Conservation (phyloP, 2,888 invertebrate genomes). For the Taphrorychus bicolor region DNA sequence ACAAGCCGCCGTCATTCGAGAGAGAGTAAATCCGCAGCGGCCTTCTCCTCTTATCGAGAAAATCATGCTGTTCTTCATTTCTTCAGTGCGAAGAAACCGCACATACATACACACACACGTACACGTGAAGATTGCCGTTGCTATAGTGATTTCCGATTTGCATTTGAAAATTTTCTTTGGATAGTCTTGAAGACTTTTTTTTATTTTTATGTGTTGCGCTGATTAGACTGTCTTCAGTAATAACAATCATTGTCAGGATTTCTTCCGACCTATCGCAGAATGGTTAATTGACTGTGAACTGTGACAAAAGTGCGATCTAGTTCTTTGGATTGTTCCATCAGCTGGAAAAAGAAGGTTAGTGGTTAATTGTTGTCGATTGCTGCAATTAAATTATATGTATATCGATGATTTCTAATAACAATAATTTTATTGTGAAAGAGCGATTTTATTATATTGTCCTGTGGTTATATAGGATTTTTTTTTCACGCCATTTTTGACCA, state of each 20-base stretch:
- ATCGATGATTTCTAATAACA: too few species aligned
- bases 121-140: conserved; percentile 10
- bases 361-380: not conserved
- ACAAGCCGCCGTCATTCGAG: not conserved
- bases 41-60: conserved; percentile 33
- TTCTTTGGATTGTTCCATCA: conserved; percentile 14
- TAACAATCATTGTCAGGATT: not conserved
- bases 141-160: too few species aligned
- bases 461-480: too few species aligned
- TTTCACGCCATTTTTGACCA: not conserved
- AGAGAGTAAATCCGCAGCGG: conserved; percentile 24
- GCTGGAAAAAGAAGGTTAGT: conserved; percentile 24
- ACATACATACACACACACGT: not conserved
- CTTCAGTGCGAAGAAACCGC: conserved; percentile 18
- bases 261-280: not conserved
- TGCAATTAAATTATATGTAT: not conserved
- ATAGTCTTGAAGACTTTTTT: conserved; percentile 1
- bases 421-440: too few species aligned
- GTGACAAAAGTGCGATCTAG: conserved; percentile 21
- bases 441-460: too few species aligned
- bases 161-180: too few species aligned
- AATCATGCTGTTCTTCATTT: conserved; percentile 20
- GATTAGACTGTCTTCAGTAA: too few species aligned
- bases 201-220: too few species aligned
- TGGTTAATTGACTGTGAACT: conserved; percentile 24